Base-by-base conservation (phyloP, 2,888 invertebrate genomes). In the Erebia ligea region DNA sequence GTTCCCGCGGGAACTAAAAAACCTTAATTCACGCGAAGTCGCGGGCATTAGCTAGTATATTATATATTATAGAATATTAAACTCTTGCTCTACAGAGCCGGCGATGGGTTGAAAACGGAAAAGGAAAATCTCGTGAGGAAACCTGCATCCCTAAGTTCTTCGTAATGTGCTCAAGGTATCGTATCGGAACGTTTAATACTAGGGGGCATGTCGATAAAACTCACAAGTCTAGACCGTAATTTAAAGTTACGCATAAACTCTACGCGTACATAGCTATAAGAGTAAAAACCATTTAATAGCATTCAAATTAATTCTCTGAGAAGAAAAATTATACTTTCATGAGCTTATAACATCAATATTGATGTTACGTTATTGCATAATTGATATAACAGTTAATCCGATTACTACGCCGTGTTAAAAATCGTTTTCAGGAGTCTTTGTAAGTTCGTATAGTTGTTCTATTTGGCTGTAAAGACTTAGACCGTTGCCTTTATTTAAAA, bases 251-350 rank as follows among this genome's bases (percentile, higher is more conserved):
- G 10, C 54, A 10, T 2, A 17, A n/a, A 56, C 4, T 19, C 21
- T 21, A n/a, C 34, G 25, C 58, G 13, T 57, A 34, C 25, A 17
- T n/a, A 52, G 34, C 34, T 9, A n/a, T n/a, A 9, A 2, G 40
- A 40, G 40, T 40, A 17, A 58, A 25, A 40, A 15, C 40, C n/a
- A 2, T 10, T 67, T 75, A 76, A 76, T 74, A 54, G 6, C 58
- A 79, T 77, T 76, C 73, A 70, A 78, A 78, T 77, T 40, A 56
- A 79, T 76, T 73, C 76, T 69, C 62, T 25, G 59, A 21, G 59
- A 61, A 42, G 61, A 73, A 42, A 56, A 68, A 78, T 78, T 78
- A 77, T 75, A 75, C 74, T 73, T 77, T 73, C 73, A 73, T 77
- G 70, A 76, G 72, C n/a, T 59, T 52, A 56, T 45, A 48, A 13